These are phyloP conservation scores for Macaria notata DNA, from an alignment of 2,888 invertebrate species.

Conservation along the genomic window DNA sequence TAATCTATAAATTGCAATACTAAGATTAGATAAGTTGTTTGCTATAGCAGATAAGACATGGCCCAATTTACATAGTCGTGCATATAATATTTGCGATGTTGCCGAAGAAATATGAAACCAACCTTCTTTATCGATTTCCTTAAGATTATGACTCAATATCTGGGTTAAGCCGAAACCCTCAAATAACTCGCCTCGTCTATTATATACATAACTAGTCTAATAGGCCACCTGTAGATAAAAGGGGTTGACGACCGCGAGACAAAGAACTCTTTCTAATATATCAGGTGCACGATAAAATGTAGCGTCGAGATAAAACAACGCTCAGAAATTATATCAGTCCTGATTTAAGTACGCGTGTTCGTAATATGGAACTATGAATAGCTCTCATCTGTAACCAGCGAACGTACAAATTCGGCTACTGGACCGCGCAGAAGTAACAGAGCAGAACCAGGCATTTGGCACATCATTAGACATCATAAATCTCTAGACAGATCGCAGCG, in stretches of 20 bases:
- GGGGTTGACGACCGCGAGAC: constrained; percentile 58
- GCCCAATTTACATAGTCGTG: constrained; percentile 9
- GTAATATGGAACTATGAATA: neutral
- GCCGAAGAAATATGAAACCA: constrained; percentile 12
- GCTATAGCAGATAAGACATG: constrained; percentile 8
- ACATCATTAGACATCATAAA: constrained; percentile 21
- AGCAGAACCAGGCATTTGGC: constrained; percentile 19
- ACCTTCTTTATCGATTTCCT: constrained; percentile 34
- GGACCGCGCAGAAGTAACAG: constrained; percentile 13
- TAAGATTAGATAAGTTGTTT: constrained; percentile 9
- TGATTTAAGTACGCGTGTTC: neutral
- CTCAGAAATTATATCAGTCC: neutral
- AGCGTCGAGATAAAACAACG: constrained; percentile 13
- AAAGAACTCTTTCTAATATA: constrained; percentile 54
- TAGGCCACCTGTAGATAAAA: constrained; percentile 59
- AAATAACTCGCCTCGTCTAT: constrained; percentile 33
- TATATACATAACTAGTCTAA: constrained; percentile 44
- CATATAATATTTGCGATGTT: constrained; percentile 16
- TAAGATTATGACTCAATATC: constrained; percentile 30
- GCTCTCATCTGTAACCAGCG: constrained; percentile 20
- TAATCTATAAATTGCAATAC: constrained; percentile 12
- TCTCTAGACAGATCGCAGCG: constrained; percentile 18
- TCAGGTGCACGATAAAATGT: constrained; percentile 46
- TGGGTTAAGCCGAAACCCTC: constrained; percentile 34
- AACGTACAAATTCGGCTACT: constrained; percentile 22